A percentile compares a stretch with the other conserved stretches of the same genome.
Evolutionary conservation across 1,140 invertebrate species (phyloP).

Genomic region (Zaprionus lachaisei): DNA sequence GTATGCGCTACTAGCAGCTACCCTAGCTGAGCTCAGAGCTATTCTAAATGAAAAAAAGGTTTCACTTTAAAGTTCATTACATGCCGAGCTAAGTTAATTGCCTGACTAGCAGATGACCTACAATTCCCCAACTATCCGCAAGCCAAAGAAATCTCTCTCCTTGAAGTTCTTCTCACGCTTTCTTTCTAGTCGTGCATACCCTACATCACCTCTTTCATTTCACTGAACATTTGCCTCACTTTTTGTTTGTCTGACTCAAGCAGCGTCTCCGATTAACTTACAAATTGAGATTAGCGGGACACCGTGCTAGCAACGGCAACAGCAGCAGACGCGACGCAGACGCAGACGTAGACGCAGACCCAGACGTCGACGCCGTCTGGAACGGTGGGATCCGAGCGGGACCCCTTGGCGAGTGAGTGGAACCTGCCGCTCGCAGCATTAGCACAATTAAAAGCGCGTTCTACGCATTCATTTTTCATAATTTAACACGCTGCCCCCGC

Average conservation of each 20-base stretch:
- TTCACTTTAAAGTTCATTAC: too few species aligned
- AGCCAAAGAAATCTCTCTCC: too few species aligned
- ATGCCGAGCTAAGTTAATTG: too few species aligned
- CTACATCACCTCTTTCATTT: not conserved
- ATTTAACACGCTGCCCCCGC: slow-evolving; percentile 83
- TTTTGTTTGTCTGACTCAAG: slow-evolving; percentile 61
- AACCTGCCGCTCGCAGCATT: slow-evolving; percentile 58
- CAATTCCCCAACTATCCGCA: too few species aligned
- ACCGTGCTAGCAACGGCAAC: slow-evolving; percentile 58
- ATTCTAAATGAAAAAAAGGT: not conserved
- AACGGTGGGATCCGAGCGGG: slow-evolving; percentile 26
- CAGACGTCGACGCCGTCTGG: slow-evolving; percentile 14
- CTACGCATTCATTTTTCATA: slow-evolving; percentile 82
- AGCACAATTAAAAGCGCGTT: slow-evolving; percentile 82
- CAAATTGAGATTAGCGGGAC: slow-evolving; percentile 83
- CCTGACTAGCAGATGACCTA: too few species aligned
- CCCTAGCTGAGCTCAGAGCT: slow-evolving; percentile 9
- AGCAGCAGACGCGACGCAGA: slow-evolving; percentile 9
- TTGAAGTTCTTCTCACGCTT: not conserved
- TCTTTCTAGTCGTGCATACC: slow-evolving; percentile 8
- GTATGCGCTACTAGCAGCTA: not conserved
- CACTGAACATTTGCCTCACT: slow-evolving; percentile 28
- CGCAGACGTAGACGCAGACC: not conserved
- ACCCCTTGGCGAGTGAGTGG: slow-evolving; percentile 27
- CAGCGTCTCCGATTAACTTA: slow-evolving; percentile 81